A percentile compares a stretch with the other conserved stretches of the same genome.
These are phyloP conservation scores for Chaetophractus vellerosus DNA, from an alignment of 2,797 vertebrate species.

Conservation along the genomic window DNA sequence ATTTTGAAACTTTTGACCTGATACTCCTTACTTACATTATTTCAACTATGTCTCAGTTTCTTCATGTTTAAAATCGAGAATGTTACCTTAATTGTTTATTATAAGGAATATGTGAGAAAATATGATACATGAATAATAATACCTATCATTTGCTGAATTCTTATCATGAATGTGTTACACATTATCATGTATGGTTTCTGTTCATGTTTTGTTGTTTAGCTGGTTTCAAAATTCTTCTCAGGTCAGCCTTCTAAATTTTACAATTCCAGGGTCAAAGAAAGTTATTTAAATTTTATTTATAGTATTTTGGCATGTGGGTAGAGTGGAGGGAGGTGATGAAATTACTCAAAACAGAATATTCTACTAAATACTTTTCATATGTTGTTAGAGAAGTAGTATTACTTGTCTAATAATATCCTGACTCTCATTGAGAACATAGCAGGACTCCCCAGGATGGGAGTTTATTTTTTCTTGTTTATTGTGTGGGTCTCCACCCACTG, in stretches of 20 bases:
- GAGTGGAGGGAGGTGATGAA: background rate
- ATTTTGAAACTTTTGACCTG: background rate
- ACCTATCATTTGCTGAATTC: background rate
- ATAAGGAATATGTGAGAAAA: background rate
- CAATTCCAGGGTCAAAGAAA: background rate
- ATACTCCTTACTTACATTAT: background rate
- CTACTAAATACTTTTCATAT: background rate
- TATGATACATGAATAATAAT: background rate
- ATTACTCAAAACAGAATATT: background rate
- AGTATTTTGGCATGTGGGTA: background rate
- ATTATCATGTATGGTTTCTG: background rate
- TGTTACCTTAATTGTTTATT: background rate
- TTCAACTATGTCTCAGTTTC: background rate
- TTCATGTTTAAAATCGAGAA: background rate
- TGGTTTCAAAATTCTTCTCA: background rate
- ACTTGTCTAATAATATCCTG: background rate
- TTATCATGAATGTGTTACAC: background rate
- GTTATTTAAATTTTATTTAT: background rate
- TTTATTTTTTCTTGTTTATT: too few relatives aligned
- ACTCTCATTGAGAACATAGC: too few relatives aligned
- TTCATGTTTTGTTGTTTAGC: background rate
- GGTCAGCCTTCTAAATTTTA: background rate
- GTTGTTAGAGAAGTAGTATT: background rate
- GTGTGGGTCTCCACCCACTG: too few relatives aligned
- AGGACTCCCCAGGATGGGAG: too few relatives aligned